These are phyloP conservation scores for Chironomus striatipennis DNA, from an alignment of 1,140 invertebrate genomes.

Conservation along the genomic window DNA sequence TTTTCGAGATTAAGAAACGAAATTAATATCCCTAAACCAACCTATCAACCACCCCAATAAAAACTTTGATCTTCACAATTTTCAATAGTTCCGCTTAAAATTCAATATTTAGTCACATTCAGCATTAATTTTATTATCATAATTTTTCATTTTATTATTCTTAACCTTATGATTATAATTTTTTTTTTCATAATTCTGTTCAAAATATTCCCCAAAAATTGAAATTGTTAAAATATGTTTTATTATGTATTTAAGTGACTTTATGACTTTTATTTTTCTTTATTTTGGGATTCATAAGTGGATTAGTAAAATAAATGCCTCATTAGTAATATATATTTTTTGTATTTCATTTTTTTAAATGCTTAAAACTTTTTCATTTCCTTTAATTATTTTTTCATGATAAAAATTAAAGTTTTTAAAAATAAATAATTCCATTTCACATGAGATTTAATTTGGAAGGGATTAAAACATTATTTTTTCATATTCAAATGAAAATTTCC, in stretches of 20 bases:
- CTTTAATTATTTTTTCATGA: background rate
- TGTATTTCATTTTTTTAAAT: slow-evolving; percentile 11
- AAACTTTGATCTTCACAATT: slow-evolving; percentile 11
- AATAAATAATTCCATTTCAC: too few relatives aligned
- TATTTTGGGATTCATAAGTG: background rate
- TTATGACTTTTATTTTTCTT: background rate
- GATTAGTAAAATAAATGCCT: slow-evolving; percentile 22
- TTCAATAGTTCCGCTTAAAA: background rate
- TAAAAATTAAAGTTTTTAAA: too few relatives aligned
- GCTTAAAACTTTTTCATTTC: background rate
- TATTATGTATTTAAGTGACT: background rate
- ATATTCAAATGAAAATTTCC: background rate
- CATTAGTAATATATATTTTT: slow-evolving; percentile 20
- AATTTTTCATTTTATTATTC: background rate
- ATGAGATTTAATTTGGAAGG: too few relatives aligned
- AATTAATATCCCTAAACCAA: too few relatives aligned
- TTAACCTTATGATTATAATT: background rate
- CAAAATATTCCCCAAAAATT: slow-evolving; percentile 24
- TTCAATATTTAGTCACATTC: background rate
- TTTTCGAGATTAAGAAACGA: too few relatives aligned
- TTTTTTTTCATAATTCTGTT: background rate
- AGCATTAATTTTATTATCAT: background rate
- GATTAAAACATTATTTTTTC: too few relatives aligned
- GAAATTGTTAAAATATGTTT: background rate
- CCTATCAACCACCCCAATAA: background rate